phyloP scores from a whole-genome alignment of 1,140 invertebrate genomes.

The Eriosoma lanigerum region DNA sequence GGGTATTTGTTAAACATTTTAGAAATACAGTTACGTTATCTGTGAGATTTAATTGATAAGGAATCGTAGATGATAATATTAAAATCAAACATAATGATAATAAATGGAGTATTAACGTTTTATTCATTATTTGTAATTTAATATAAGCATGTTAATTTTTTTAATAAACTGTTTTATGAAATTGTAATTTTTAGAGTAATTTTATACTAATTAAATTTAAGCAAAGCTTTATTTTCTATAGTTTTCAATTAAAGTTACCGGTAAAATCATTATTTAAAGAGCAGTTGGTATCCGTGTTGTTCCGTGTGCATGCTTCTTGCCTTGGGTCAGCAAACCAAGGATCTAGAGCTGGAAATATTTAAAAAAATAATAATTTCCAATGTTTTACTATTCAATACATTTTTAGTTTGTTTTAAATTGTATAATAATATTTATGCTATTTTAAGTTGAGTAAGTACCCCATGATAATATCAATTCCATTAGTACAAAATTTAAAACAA shows the following conservation, averaged over 20 bases:
- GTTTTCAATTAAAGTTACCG: neutral
- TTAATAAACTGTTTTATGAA: neutral
- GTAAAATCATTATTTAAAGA: neutral
- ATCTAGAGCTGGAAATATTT: slow-evolving; percentile 11
- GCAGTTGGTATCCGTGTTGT: slow-evolving; percentile 18
- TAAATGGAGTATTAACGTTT: neutral
- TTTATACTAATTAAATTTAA: neutral
- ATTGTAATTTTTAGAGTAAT: neutral
- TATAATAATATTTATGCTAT: neutral
- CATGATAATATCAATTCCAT: neutral
- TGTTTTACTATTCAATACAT: neutral
- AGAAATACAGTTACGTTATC: too few species aligned
- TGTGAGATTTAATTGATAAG: neutral
- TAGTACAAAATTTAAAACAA: neutral
- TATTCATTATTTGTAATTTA: neutral
- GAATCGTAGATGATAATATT: neutral
- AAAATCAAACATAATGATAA: neutral
- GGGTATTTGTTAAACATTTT: too few species aligned
- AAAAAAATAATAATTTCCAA: neutral
- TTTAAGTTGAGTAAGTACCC: slow-evolving; percentile 2
- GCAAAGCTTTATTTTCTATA: neutral
- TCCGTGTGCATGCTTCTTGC: slow-evolving; percentile 23
- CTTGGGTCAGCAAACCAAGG: slow-evolving; percentile 22
- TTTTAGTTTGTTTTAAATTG: neutral
- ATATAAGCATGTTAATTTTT: neutral